These are phyloP conservation scores for Scylla paramamosain DNA, from an alignment of 1,140 invertebrate species.

Conservation along the genomic window DNA sequence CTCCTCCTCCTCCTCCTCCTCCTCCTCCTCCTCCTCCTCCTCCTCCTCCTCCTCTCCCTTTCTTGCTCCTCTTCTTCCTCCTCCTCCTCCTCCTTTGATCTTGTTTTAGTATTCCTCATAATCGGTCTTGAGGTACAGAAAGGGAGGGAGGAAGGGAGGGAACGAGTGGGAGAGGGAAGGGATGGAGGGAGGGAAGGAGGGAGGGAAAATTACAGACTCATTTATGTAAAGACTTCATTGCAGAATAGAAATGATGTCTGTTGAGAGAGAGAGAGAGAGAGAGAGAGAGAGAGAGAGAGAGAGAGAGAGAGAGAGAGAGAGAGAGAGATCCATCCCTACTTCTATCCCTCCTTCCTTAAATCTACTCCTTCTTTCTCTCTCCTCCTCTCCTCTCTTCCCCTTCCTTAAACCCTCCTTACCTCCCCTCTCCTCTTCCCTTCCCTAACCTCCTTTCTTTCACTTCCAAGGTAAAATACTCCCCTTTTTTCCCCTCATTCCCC, in stretches of 20 bases:
- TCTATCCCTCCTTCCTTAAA: too few species aligned
- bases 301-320: not conserved
- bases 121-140: not conserved
- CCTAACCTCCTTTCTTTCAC: not conserved
- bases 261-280: not conserved
- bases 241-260: too few species aligned
- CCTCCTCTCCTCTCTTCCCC: not conserved
- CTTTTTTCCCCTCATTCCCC: not conserved
- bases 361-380: too few species aligned
- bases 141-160: not conserved
- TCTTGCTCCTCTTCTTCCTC: not conserved
- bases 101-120: not conserved
- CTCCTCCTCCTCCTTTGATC: conserved; percentile 11
- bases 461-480: not conserved
- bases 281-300: conserved; percentile 43
- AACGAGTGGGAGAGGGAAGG: not conserved
- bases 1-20: not conserved
- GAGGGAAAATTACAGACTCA: not conserved
- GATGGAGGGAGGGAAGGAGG: not conserved
- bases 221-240: too few species aligned
- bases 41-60: not conserved
- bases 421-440: not conserved
- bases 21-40: not conserved
- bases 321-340: not conserved
- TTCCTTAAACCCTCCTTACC: not conserved